Evolutionary conservation across 1,140 invertebrate species (phyloP), one percentile per base, ranked within the genome.

Genomic region (Gerris buenoi): DNA sequence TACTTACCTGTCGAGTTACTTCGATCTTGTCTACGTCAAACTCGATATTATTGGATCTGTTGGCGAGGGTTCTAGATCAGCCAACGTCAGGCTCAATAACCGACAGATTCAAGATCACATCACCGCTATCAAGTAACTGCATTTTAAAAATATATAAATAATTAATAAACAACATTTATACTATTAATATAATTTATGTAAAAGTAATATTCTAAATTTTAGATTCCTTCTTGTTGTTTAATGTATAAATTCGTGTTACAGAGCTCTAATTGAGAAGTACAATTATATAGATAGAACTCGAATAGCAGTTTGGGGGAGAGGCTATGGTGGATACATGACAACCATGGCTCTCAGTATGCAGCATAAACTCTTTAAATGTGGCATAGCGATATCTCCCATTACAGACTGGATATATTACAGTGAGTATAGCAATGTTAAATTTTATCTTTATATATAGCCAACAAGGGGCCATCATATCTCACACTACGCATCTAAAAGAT

Each of bases 331-430:
- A 0, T 97, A 93, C 77, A 88, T 95, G 18, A 91, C 92, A 0
- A 83, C 90, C 46, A 91, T 92, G 85, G 85, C 91, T 28, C 81
- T 97, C 56, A 90, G 90, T 14, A 88, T 86, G 10, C 89, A 92
- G 73, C 88, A 91, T 72, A 84, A 87, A 71, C 84, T 90, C 25
- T 91, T 94, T 77, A 90, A 92, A 73, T 97, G 94, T 77, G 94
- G 92, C 60, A 88, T 95, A 63, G 86, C 93, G 5, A 88, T 97
- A 1, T 94, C 93, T 71, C 95, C 95, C 0, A 93, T 97, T 67
- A 87, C 93, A 1, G 93, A 95, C 77, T 97, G 93, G 93, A 82
- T 90, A 22, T 95, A 92, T 77, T 97, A 95, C 76, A 94, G 93
- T 97, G 77, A 46, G 33, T 46, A 46, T 10, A 46, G n/a, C 18